A percentile compares a stretch with the other conserved stretches of the same genome.
Conservation (phyloP, 1,140 invertebrate genomes). For the Macrobrachium rosenbergii region DNA sequence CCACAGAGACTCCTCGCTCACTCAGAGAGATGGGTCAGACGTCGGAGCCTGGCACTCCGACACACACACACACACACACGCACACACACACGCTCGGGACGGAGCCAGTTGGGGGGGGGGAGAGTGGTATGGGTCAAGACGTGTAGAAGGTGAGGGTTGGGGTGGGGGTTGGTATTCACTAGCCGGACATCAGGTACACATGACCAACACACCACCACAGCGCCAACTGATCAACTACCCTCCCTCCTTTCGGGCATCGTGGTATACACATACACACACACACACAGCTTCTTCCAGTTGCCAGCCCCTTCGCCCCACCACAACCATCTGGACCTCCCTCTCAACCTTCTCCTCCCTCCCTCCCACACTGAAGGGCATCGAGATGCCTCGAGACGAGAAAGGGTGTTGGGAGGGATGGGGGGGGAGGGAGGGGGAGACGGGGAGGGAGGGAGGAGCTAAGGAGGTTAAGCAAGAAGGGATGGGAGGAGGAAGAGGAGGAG, state of each 20-base stretch:
- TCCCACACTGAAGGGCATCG: not conserved
- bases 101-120: too few relatives aligned
- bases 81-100: too few relatives aligned
- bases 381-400: too few relatives aligned
- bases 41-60: too few relatives aligned
- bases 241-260: not conserved
- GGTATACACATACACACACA: too few relatives aligned
- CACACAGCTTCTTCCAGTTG: too few relatives aligned
- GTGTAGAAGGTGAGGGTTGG: not conserved
- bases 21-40: too few relatives aligned
- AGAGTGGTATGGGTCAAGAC: not conserved
- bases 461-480: not conserved
- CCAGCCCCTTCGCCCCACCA: not conserved
- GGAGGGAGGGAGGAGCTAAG: not conserved
- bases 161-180: too few relatives aligned
- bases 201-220: conserved; percentile 9
- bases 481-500: not conserved
- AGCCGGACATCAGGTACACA: not conserved
- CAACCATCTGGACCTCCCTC: not conserved
- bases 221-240: not conserved
- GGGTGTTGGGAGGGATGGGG: too few relatives aligned
- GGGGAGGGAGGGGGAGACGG: not conserved
- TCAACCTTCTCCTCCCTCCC: not conserved
- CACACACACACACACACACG: not conserved
- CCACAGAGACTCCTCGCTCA: too few relatives aligned